phyloP scores from a whole-genome alignment of 1,140 invertebrate species.

The Heliconius congener region DNA sequence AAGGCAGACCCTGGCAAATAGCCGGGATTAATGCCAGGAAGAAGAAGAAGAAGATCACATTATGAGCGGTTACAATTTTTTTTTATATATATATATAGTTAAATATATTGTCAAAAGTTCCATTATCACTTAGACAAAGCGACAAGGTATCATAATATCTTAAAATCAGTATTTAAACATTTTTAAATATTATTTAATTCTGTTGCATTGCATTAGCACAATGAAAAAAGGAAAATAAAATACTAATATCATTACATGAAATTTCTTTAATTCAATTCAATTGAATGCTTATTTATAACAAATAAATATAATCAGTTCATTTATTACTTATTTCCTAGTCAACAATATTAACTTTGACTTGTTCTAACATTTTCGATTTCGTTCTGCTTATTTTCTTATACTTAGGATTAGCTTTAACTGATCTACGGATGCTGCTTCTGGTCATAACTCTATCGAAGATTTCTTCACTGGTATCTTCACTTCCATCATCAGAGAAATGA shows the following conservation, averaged over 20 bases:
- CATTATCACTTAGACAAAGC: too few relatives aligned
- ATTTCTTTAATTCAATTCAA: slow-evolving; percentile 38
- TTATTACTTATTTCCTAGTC: slow-evolving; percentile 45
- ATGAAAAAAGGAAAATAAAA: slow-evolving; percentile 27
- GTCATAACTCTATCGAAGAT: slow-evolving; percentile 75
- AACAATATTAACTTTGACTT: slow-evolving; percentile 74
- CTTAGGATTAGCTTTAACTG: slow-evolving; percentile 76
- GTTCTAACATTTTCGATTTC: slow-evolving; percentile 73
- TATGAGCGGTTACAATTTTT: too few relatives aligned
- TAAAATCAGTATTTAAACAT: too few relatives aligned
- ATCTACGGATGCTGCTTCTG: slow-evolving; percentile 71
- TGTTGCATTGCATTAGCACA: not conserved
- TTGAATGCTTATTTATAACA: slow-evolving; percentile 37
- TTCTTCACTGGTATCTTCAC: slow-evolving; percentile 77
- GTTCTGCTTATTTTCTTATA: slow-evolving; percentile 76
- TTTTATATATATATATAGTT: too few relatives aligned
- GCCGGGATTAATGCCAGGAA: too few relatives aligned
- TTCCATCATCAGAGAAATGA: slow-evolving; percentile 75
- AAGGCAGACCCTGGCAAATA: too few relatives aligned
- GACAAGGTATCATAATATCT: too few relatives aligned
- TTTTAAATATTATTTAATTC: too few relatives aligned
- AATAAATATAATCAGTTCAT: slow-evolving; percentile 38
- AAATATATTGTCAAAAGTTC: too few relatives aligned
- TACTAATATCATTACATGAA: slow-evolving; percentile 24
- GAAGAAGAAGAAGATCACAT: too few relatives aligned